A percentile compares a stretch with the other conserved stretches of the same genome.
phyloP scores from a whole-genome alignment of 35 echinoderm and acorn worm species.

The Anneissia japonica region DNA sequence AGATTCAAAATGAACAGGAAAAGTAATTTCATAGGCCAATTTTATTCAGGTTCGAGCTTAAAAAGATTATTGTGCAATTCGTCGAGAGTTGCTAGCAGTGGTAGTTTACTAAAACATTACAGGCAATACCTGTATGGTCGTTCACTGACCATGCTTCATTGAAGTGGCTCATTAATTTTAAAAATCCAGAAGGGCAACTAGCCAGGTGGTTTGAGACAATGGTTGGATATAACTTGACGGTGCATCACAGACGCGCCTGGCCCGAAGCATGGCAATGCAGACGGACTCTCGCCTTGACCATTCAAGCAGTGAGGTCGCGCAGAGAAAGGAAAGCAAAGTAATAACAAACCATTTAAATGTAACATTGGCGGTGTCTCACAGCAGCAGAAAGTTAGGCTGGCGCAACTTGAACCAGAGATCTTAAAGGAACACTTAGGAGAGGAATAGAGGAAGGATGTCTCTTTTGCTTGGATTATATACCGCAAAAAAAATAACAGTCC shows the following conservation, averaged over 20 bases:
- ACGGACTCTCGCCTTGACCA: neutral
- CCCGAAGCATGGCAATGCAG: neutral
- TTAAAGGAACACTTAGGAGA: neutral
- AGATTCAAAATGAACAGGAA: conserved; percentile 11
- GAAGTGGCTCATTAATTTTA: conserved; percentile 21
- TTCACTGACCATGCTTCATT: conserved; percentile 23
- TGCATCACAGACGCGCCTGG: conserved; percentile 14
- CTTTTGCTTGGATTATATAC: conserved; percentile 3
- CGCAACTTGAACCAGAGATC: no score
- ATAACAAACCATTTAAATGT: no score
- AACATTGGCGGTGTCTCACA: no score
- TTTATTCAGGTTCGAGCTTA: neutral
- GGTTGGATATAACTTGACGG: neutral
- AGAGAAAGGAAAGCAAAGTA: neutral
- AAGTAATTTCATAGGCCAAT: conserved; percentile 13
- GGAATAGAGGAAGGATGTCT: neutral
- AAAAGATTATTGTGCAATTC: conserved; percentile 20
- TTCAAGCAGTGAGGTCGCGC: neutral
- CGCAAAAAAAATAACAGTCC: neutral
- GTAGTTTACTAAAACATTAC: conserved; percentile 17
- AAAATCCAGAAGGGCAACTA: conserved; percentile 27
- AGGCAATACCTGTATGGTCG: conserved; percentile 28
- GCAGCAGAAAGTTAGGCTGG: no score
- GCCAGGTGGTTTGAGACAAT: conserved; percentile 22
- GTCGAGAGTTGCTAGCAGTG: conserved; percentile 20